Conservation (phyloP, 2,113 vertebrate genomes). For the Camelus bactrianus region DNA sequence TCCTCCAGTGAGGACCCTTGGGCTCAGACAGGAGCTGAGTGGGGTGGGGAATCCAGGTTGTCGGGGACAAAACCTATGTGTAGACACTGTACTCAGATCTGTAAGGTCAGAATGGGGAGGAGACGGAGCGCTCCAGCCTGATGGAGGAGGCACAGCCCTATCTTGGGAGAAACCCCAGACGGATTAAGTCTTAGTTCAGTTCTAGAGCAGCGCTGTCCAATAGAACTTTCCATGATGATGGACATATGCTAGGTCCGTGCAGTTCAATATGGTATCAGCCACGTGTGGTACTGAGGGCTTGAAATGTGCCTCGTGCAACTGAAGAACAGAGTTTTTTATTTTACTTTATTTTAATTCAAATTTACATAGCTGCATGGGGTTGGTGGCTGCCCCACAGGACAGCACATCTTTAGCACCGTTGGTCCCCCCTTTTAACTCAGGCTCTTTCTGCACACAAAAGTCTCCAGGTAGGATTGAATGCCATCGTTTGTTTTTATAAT, state of each 20-base stretch:
- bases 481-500: not conserved
- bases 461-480: rapidly evolving
- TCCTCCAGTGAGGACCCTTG: not conserved
- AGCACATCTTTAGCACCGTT: rapidly evolving
- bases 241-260: rapidly evolving
- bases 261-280: rapidly evolving
- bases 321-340: not conserved
- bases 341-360: not conserved
- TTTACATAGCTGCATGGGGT: rapidly evolving
- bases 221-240: rapidly evolving
- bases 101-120: not conserved
- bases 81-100: not conserved
- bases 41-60: too few species aligned
- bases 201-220: not conserved
- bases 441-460: not conserved
- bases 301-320: not conserved
- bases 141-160: too few species aligned
- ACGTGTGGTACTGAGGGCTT: rapidly evolving
- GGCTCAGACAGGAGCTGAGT: not conserved
- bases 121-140: not conserved
- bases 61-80: rapidly evolving
- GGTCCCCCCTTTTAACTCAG: too few species aligned
- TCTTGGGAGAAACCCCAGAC: not conserved
- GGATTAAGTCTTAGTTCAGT: not conserved
- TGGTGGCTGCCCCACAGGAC: not conserved